Conservation (phyloP, 2,888 invertebrate genomes). For the Kryphioiulus occultus region DNA sequence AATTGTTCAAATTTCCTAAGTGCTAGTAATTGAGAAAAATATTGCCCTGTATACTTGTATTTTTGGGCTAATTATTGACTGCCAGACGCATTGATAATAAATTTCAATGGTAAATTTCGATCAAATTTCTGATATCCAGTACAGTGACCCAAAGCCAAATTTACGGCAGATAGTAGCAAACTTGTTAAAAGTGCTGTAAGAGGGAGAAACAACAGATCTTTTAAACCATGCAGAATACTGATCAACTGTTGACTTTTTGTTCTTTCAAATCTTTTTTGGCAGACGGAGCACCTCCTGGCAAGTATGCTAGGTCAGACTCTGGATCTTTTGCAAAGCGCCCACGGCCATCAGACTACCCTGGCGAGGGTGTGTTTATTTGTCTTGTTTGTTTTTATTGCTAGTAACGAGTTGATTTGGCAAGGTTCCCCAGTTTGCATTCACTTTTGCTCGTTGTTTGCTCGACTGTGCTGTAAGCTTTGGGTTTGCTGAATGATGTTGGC, state of each 20-base stretch:
- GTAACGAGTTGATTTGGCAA: not conserved
- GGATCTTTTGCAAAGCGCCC: slow-evolving; percentile 42
- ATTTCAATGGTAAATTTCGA: too few species aligned
- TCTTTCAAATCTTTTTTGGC: slow-evolving; percentile 33
- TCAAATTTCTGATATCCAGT: too few species aligned
- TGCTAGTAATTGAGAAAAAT: too few species aligned
- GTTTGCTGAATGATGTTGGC: not conserved
- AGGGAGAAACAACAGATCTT: not conserved
- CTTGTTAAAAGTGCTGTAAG: not conserved
- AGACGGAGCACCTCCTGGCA: slow-evolving; percentile 21
- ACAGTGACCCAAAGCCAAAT: too few species aligned
- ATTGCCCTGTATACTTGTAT: too few species aligned
- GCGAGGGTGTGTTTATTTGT: slow-evolving; percentile 33
- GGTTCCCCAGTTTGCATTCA: not conserved
- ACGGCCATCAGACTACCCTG: slow-evolving; percentile 42
- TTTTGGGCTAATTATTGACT: too few species aligned
- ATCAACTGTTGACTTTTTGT: not conserved
- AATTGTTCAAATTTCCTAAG: too few species aligned
- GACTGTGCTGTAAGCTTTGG: not conserved
- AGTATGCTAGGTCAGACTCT: slow-evolving; percentile 33
- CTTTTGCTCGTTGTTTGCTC: not conserved
- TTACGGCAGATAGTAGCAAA: too few species aligned
- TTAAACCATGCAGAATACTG: not conserved
- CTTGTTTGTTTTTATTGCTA: not conserved
- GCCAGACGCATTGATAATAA: too few species aligned